Conservation (phyloP, 1,140 invertebrate species). For the Platyscapa corneri region DNA sequence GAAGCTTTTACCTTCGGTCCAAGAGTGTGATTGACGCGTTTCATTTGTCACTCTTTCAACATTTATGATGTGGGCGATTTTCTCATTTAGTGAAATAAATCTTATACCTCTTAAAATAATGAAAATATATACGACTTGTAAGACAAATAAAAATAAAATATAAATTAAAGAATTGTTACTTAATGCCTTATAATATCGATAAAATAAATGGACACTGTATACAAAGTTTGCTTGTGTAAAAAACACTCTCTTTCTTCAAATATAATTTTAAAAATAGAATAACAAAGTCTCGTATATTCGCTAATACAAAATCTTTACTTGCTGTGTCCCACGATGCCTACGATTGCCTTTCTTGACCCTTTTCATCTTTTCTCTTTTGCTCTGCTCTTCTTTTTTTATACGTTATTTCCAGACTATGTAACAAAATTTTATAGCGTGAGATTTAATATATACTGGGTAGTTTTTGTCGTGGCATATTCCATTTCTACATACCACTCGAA, state of each 20-base stretch:
- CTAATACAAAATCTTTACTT: neutral
- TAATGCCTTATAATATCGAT: neutral
- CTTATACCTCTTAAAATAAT: constrained; percentile 5
- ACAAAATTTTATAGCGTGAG: neutral
- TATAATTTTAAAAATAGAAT: neutral
- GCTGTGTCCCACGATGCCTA: neutral
- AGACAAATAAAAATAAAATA: neutral
- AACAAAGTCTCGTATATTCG: neutral
- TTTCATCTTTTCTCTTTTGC: neutral
- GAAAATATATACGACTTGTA: neutral
- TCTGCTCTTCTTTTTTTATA: neutral
- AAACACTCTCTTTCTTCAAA: neutral
- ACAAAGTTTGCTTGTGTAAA: neutral
- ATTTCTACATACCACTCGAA: neutral
- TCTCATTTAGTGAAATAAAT: neutral
- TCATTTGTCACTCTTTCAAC: neutral
- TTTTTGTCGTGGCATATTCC: constrained; percentile 13
- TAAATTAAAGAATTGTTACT: neutral
- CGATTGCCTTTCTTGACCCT: neutral
- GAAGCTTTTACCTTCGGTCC: neutral
- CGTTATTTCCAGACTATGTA: neutral
- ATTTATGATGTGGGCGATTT: neutral
- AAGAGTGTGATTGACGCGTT: neutral
- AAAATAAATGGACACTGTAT: neutral
- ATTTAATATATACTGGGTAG: neutral